phyloP scores from a whole-genome alignment of 2,797 vertebrate species.

The Hapalemur alaotrensis region DNA sequence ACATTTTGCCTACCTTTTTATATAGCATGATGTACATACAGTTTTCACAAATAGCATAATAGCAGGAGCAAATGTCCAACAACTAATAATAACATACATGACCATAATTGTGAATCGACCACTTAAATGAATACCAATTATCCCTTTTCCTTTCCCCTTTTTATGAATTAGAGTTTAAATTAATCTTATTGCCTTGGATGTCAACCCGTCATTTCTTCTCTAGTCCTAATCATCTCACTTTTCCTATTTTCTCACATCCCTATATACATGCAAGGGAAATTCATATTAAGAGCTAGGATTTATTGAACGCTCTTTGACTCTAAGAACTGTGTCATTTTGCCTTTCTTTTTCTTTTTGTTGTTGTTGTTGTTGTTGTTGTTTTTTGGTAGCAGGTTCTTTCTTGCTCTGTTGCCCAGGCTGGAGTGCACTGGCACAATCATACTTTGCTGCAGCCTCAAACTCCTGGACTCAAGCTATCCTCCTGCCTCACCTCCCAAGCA shows the following conservation, averaged over 20 bases:
- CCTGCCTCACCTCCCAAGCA: not conserved
- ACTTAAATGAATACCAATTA: not conserved
- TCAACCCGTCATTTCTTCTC: not conserved
- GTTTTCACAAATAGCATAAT: not conserved
- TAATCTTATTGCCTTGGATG: not conserved
- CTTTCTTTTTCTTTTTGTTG: not conserved
- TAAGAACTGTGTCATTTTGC: not conserved
- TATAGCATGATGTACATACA: not conserved
- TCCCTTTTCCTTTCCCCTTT: not conserved
- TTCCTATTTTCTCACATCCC: not conserved
- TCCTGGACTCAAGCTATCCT: not conserved
- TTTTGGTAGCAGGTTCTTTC: not conserved
- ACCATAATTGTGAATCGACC: not conserved
- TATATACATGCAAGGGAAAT: not conserved
- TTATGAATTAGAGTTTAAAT: constrained; percentile 22
- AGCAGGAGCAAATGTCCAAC: not conserved
- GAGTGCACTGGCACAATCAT: not conserved
- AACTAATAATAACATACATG: not conserved
- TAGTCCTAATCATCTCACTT: not conserved
- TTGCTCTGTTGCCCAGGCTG: not conserved
- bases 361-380: not conserved
- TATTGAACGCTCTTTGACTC: not conserved
- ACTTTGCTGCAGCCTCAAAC: not conserved
- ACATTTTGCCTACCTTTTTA: not conserved
- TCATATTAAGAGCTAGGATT: not conserved